Base-by-base conservation (phyloP, 2,113 vertebrate genomes). In the Caranx melampygus region DNA sequence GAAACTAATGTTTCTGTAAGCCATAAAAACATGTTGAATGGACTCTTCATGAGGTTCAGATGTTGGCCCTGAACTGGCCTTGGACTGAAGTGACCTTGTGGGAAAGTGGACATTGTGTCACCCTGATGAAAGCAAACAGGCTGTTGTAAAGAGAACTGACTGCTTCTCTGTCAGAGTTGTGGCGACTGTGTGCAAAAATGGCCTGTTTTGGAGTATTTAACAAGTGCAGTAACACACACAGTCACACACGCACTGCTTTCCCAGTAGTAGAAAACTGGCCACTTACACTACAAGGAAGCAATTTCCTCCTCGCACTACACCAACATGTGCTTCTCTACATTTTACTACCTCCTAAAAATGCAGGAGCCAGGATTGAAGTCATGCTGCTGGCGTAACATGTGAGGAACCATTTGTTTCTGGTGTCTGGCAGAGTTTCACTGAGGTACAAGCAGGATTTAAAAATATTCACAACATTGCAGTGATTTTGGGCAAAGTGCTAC, bases 371-470 rank as follows among this genome's bases (percentile, higher is more conserved):
- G 77, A 78, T 47, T 91, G 88, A 91, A 92, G 89, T 94, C 91
- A 94, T 91, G 87, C 65, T 88, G 58, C 89, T 94, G 93, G 92
- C 89, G 8, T 6, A n/a, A 91, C 86, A 84, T 91, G 85, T 84
- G 70, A 91, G 78, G 47, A 84, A 59, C 76, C 84, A 5, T 78
- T 86, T 86, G 86, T 84, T 89, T 88, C 76, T 85, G 74, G 75
- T 20, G 63, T 57, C 84, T 92, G 90, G 92, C 88, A 74, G 66
- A 31, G 82, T 79, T 78, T 85, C 72, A 55, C 76, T 3, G 40
- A 81, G 79, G 82, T 84, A 87, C 80, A 58, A 84, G 82, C 75
- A 84, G 83, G 82, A 90, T 86, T 88, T 85, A 81, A 83, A 92
- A 90, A 82, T 86, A 87, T 87, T 91, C 81, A 81, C 89, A 85